Evolutionary conservation across 1,140 invertebrate species (phyloP), one percentile per base, ranked within the genome.

Genomic region (Drosophila nikananu): DNA sequence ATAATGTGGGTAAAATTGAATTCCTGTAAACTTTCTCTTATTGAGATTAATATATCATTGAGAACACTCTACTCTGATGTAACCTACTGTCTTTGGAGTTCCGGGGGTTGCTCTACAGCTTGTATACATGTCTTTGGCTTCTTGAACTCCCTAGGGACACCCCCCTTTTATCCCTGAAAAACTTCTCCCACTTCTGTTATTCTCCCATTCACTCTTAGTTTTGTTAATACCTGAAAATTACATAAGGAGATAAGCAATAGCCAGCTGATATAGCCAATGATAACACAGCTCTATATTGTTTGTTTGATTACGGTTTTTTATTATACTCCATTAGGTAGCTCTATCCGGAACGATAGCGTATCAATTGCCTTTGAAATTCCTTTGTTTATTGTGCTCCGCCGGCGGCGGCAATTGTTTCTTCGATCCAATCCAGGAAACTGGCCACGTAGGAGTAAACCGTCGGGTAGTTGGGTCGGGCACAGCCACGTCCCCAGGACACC

Each of bases 401-500:
- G 30, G 77, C 67, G 30, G 77, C 67, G 21, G 59, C 64, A 48
- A 91, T 55, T n/a, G 79, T 86, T 48, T 91, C 80, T 9, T 87
- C 89, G 32, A 92, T 92, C 94, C 94, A 95, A 27, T 87, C 52
- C n/a, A 74, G 75, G 4, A 93, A 81, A 35, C 55, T 61, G 7
- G 83, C 54, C 0, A 95, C 94, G 61, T 94, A 94, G 0, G 95
- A 95, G 66, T 96, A 96, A 4, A 96, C 95, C 2, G 95, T 95
- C 1, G 96, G 96, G 37, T 94, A 93, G 13, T 93, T 84, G 10
- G 91, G 75, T 15, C 93, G 77, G 3, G 93, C 95, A 81, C 96
- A 96, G 0, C 94, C 94, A 12, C 93, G 93, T 2, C 95, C 95
- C 95, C 95, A 96, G 15, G 95, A 95, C 0, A 95, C 94, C 9